Evolutionary conservation across 2,113 vertebrate species (phyloP).

Genomic region (Anseranas semipalmata): DNA sequence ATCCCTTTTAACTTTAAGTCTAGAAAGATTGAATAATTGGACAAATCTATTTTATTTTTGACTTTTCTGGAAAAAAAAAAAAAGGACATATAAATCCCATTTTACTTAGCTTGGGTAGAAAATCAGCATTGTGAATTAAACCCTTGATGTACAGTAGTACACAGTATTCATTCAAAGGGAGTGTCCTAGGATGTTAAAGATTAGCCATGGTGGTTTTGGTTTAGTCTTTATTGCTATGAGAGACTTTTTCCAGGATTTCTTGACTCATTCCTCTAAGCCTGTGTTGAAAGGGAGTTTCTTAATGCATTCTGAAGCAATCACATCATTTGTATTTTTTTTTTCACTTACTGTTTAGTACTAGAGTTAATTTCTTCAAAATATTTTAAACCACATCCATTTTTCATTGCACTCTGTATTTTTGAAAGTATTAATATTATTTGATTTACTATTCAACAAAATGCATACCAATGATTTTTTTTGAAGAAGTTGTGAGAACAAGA

Average conservation of each 20-base stretch:
- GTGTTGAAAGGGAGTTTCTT: constrained; percentile 53
- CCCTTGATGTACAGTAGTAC: background rate
- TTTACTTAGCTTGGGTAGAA: background rate
- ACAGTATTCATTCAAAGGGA: background rate
- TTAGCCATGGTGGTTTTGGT: constrained; percentile 35
- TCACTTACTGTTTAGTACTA: background rate
- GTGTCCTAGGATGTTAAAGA: constrained; percentile 15
- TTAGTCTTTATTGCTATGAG: constrained; percentile 16
- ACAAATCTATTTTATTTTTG: background rate
- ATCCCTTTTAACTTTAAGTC: background rate
- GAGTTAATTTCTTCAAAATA: background rate
- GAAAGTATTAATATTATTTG: background rate
- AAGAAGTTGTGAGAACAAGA: background rate
- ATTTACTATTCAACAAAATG: background rate
- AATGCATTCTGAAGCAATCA: constrained; percentile 49
- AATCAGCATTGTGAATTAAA: background rate
- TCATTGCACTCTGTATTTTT: background rate
- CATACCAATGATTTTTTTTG: background rate
- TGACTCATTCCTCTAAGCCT: constrained; percentile 49
- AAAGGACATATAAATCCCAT: background rate
- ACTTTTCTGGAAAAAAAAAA: background rate
- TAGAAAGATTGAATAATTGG: background rate
- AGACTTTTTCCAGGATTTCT: constrained; percentile 46
- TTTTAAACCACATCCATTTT: background rate
- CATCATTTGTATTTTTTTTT: background rate